phyloP scores from a whole-genome alignment of 2,113 vertebrate genomes.

The Prionailurus viverrinus region DNA sequence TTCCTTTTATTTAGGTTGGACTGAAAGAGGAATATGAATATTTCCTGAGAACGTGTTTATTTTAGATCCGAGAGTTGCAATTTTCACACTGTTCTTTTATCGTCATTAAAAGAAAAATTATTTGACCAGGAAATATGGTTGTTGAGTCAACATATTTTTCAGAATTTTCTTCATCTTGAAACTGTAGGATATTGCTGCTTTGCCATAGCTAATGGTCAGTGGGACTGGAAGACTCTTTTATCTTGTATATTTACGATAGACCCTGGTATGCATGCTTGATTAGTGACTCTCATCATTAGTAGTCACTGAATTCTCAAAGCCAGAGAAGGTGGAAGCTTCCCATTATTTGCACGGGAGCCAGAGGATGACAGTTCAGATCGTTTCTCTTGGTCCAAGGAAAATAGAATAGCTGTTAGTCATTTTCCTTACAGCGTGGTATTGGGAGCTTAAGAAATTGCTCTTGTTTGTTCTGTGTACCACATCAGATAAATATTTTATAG shows the following conservation, averaged over 20 bases:
- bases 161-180: neutral
- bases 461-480: neutral
- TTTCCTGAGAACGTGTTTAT: neutral
- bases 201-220: neutral
- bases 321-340: neutral
- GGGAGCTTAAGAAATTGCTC: neutral
- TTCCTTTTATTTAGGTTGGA: neutral
- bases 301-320: neutral
- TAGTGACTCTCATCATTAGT: neutral
- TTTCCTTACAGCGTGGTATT: neutral
- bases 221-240: neutral
- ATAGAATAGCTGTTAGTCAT: neutral
- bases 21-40: constrained; percentile 10
- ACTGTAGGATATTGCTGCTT: neutral
- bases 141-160: constrained; percentile 2
- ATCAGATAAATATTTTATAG: neutral
- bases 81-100: constrained; percentile 43
- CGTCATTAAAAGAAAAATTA: constrained; percentile 3
- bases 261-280: neutral
- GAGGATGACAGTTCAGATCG: neutral
- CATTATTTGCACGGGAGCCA: neutral
- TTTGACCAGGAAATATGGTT: neutral
- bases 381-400: neutral
- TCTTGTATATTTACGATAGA: neutral
- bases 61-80: neutral